Percentiles rank a stretch among this genome's conserved stretches.
Conservation (phyloP, 1,140 invertebrate species). For the Drosophila melanica region DNA sequence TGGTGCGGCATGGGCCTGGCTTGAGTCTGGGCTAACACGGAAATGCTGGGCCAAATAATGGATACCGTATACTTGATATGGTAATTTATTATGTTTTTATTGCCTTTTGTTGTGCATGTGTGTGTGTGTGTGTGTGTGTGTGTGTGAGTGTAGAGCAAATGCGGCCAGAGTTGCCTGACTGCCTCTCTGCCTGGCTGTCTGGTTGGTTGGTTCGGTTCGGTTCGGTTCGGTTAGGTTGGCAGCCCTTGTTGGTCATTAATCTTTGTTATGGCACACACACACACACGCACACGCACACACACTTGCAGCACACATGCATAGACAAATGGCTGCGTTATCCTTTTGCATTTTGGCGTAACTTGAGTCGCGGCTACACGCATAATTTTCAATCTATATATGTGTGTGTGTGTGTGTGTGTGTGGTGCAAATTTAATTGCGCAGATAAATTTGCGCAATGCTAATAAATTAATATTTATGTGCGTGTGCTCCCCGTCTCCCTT, state of each 20-base stretch:
- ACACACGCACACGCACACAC: conserved; percentile 36
- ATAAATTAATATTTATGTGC: conserved; percentile 81
- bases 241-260: conserved; percentile 81
- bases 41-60: conserved; percentile 62
- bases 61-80: conserved; percentile 79
- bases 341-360: conserved; percentile 74
- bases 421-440: conserved; percentile 72
- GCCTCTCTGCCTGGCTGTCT: conserved; percentile 16
- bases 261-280: conserved; percentile 78
- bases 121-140: conserved; percentile 4
- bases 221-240: conserved; percentile 38
- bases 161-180: conserved; percentile 33
- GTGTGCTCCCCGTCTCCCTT: conserved; percentile 14
- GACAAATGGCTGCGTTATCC: conserved; percentile 64
- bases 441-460: conserved; percentile 77
- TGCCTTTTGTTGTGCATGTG: conserved; percentile 67
- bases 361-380: conserved; percentile 71
- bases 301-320: conserved; percentile 9
- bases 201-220: conserved; percentile 1
- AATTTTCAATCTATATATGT: conserved; percentile 31
- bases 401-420: conserved; percentile 30
- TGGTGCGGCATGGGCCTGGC: conserved; percentile 6
- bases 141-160: conserved; percentile 57
- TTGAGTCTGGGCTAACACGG: conserved; percentile 55
- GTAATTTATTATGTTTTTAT: conserved; percentile 84